Evolutionary conservation across 1,140 invertebrate genomes (phyloP), one percentile per base, ranked within the genome.

Genomic region (Rhagoletis zephyria): DNA sequence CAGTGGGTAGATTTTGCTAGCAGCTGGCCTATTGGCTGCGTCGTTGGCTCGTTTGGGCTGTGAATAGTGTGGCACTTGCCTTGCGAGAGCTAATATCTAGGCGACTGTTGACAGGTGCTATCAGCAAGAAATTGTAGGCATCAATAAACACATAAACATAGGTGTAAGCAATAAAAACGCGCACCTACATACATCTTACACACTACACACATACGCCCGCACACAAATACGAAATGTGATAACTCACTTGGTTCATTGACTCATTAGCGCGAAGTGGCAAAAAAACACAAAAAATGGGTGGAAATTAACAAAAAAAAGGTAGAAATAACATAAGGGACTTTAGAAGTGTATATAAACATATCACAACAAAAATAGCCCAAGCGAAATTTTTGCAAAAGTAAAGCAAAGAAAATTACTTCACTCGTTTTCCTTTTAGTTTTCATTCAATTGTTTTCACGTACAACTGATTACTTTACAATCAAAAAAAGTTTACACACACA

Each of bases 191-290:
- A 48, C 67, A 30, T 30, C 30, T 30, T 30, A 30, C 30, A 30
- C 30, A 30, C 30, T 30, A 30, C 9, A 67, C 4, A 42, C 7
- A 45, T 74, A 74, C 12, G n/a, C 67, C 4, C 30, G 30, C 45
- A 30, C 48, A 81, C 48, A 59, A 2, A 30, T n/a, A 56, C 16
- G 30, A 30, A 30, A 1, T 81, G 45, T 12, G 67, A 81, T 81
- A 81, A 56, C 74, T 81, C 40, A 81, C 45, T 56, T 56, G 74
- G 74, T 51, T 81, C 74, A 81, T 81, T 81, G 74, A 81, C 74
- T 81, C 74, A 56, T 81, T 56, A 9, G 14, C 9, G n/a, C 12
- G 5, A 4, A 45, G n/a, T 56, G 10, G n/a, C n/a, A 10, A 16
- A n/a, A 63, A 48, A 30, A 12, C 7, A 56, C 9, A 63, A 63